Percentiles rank a stretch among this genome's conserved stretches.
phyloP scores from a whole-genome alignment of 2,113 vertebrate species.

The Orcinus orca region DNA sequence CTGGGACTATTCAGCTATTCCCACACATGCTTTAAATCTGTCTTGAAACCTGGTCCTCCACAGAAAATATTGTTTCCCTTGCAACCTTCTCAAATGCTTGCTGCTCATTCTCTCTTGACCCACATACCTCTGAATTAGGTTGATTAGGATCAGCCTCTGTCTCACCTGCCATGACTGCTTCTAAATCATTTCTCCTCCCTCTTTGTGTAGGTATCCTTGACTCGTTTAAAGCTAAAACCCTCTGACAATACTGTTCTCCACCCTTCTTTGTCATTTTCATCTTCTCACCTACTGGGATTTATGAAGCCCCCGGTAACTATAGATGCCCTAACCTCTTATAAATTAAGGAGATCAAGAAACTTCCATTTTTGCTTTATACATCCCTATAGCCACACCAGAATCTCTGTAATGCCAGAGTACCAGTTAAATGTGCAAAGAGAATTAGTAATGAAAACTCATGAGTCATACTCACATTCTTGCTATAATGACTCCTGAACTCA shows the following conservation, averaged over 20 bases:
- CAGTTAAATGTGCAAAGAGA: background rate
- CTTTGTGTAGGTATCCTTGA: background rate
- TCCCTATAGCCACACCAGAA: background rate
- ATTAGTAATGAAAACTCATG: slow-evolving; percentile 16
- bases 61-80: background rate
- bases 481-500: background rate
- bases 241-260: background rate
- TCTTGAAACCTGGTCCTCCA: background rate
- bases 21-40: background rate
- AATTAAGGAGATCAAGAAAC: background rate
- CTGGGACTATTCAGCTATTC: background rate
- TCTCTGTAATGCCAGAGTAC: background rate
- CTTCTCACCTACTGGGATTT: background rate
- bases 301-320: background rate
- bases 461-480: background rate
- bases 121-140: background rate
- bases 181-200: background rate
- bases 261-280: slow-evolving; percentile 2
- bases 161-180: background rate
- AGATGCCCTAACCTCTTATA: background rate
- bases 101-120: background rate
- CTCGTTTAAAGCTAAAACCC: background rate
- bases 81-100: background rate
- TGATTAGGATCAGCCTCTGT: background rate
- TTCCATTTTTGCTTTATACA: background rate